These are phyloP conservation scores for Strigamia maritima DNA, from an alignment of 2,888 invertebrate species.

Conservation along the genomic window DNA sequence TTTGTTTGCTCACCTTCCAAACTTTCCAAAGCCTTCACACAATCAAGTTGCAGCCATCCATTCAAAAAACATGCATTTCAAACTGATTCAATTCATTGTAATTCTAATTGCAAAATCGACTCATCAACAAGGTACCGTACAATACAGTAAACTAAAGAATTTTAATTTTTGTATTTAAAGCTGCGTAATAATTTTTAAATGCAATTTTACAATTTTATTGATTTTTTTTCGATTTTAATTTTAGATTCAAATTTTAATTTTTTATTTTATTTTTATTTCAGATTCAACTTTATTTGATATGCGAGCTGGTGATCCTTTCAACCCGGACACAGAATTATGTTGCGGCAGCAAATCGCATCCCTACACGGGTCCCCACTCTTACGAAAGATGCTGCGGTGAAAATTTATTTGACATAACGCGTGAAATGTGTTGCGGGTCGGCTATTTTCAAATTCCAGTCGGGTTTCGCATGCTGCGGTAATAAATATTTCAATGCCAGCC, in stretches of 20 bases:
- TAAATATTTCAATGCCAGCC: conserved; percentile 2
- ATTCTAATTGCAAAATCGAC: too few relatives aligned
- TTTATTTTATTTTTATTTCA: neutral
- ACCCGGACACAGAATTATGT: conserved; percentile 22
- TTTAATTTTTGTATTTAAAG: too few relatives aligned
- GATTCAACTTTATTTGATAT: neutral
- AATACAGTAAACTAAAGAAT: too few relatives aligned
- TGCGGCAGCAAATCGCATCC: neutral
- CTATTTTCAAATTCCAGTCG: neutral
- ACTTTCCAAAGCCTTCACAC: too few relatives aligned
- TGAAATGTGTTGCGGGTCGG: neutral
- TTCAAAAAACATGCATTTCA: too few relatives aligned
- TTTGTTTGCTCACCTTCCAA: too few relatives aligned
- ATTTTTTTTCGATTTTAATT: neutral
- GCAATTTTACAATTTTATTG: neutral
- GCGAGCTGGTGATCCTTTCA: conserved; percentile 4
- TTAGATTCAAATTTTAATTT: neutral
- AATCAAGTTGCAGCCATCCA: too few relatives aligned
- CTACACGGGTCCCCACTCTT: neutral
- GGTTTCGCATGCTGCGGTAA: conserved; percentile 8
- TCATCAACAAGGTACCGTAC: too few relatives aligned
- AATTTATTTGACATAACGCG: neutral
- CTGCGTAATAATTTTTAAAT: too few relatives aligned
- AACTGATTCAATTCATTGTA: too few relatives aligned
- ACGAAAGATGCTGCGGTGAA: conserved; percentile 5